Base-by-base conservation (phyloP, 2,797 vertebrate genomes). In the Rhodeus uyekii region DNA sequence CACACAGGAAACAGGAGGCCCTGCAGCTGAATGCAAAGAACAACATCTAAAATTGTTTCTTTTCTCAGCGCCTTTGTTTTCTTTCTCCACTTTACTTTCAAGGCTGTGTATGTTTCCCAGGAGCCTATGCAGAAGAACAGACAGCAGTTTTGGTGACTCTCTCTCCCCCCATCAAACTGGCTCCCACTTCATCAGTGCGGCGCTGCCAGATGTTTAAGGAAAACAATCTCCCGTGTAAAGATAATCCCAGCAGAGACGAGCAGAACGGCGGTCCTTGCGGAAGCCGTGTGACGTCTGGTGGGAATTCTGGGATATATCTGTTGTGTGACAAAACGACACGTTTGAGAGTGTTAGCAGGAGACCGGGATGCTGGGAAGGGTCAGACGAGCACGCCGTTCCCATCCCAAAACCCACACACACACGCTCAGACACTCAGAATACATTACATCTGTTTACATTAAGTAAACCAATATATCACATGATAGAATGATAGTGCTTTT, bases 181-280 rank as follows among this genome's bases (percentile, higher is more conserved):
- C 81, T 88, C 88, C 80, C 60, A 72, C 83, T 83, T 80, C 73
- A 87, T 71, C 86, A 73, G 75, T 86, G 87, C 48, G 93, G 91
- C 87, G 83, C 81, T 93, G 86, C 93, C 94, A 95, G 94, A 95
- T 95, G 94, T 95, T 92, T 88, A 87, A 90, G 85, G 90, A 83
- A 92, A 93, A 93, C 92, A 89, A 75, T 85, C 78, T 78, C 67
- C 48, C 12, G 79, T 87, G 89, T 89, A 89, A 89, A 89, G 89
- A 92, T 92, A 89, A 80, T 85, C 85, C 83, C 83, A 29, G 38
- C 9, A 74, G 87, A 83, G 73, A 58, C 22, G 7, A 42, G 53
- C 64, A 36, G 61, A 84, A 65, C 32, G 16, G 60, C 29, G 42
- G 48, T 76, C 76, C 68, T 76, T 74, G 50, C 42, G 71, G 76